Evolutionary conservation across 2,797 vertebrate species (phyloP), one percentile per base, ranked within the genome.

Genomic region (Neomorphus geoffroyi): DNA sequence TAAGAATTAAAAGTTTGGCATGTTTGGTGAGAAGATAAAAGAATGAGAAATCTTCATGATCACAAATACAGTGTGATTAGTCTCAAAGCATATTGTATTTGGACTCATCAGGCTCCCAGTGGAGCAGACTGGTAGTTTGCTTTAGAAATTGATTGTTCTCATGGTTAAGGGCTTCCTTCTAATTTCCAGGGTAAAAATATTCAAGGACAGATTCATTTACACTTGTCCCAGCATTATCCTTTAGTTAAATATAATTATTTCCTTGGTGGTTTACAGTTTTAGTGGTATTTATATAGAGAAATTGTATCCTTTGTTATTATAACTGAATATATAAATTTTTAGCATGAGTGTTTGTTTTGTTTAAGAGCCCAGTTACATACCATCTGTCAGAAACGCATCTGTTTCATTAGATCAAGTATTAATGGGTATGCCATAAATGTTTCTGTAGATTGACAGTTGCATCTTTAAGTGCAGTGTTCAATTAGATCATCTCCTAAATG

Each of bases 171-270:
- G 30, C 60, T 90, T 92, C 43, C 66, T 85, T 88, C 84, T 74
- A 57, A 82, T 82, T 86, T 86, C 23, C 48, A 86, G 69, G 35
- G n/a, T 92, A 83, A 90, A 95, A 93, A 57, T 80, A 91, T 24
- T 90, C 0, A 2, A 92, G 60, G 60, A 58, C 2, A 1, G 6
- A 82, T 65, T 66, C 8, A 90, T 54, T 80, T 94, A 57, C 46
- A 18, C 32, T 90, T 92, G 37, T 50, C 21, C 60, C 54, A 72
- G 23, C 33, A 61, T 82, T 82, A 65, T 79, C 23, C 37, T 92
- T 28, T 43, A 62, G 32, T 50, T 70, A 70, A 77, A 77, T 58
- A n/a, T 19, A 74, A 37, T 39, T 87, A 16, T 80, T 92, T 87
- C 77, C 18, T 30, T 75, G 35, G 37, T 82, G 32, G 18, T 85